These are phyloP conservation scores for Oryzias dopingdopingensis DNA, from an alignment of 2,797 vertebrate genomes.

Conservation along the genomic window DNA sequence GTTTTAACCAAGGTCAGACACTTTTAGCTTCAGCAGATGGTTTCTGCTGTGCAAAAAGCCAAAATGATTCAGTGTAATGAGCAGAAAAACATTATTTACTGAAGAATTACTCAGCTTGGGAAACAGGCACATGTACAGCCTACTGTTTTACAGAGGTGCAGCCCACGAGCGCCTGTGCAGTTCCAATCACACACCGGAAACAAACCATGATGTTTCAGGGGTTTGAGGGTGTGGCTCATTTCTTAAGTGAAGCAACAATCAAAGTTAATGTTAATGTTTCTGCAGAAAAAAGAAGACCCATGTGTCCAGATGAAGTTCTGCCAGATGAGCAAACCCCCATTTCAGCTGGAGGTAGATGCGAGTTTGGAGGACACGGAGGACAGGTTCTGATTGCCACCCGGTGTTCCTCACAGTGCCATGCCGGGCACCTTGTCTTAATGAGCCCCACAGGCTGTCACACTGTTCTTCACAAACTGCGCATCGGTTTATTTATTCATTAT, in stretches of 20 bases:
- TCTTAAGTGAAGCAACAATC: too few species aligned
- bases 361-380: conserved; percentile 8
- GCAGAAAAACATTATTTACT: conserved; percentile 68
- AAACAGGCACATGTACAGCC: conserved; percentile 65
- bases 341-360: conserved; percentile 9
- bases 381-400: conserved; percentile 29
- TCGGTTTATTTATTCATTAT: conserved; percentile 70
- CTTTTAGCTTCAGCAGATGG: conserved; percentile 66
- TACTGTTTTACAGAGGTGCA: conserved; percentile 55
- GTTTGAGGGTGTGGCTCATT: too few species aligned
- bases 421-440: conserved; percentile 48
- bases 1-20: conserved; percentile 57
- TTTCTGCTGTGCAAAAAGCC: conserved; percentile 41
- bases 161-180: conserved; percentile 44
- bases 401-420: conserved; percentile 27
- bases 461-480: conserved; percentile 41
- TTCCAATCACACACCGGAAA: conserved; percentile 36
- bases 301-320: conserved; percentile 9
- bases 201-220: conserved; percentile 2
- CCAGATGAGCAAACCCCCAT: conserved; percentile 13
- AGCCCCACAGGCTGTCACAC: conserved; percentile 43
- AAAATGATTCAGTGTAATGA: conserved; percentile 60
- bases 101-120: conserved; percentile 66
- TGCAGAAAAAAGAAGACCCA: too few species aligned
- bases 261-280: too few species aligned